These are phyloP conservation scores for Ivindomyrus marchei DNA, from an alignment of 2,113 vertebrate species.

Conservation along the genomic window DNA sequence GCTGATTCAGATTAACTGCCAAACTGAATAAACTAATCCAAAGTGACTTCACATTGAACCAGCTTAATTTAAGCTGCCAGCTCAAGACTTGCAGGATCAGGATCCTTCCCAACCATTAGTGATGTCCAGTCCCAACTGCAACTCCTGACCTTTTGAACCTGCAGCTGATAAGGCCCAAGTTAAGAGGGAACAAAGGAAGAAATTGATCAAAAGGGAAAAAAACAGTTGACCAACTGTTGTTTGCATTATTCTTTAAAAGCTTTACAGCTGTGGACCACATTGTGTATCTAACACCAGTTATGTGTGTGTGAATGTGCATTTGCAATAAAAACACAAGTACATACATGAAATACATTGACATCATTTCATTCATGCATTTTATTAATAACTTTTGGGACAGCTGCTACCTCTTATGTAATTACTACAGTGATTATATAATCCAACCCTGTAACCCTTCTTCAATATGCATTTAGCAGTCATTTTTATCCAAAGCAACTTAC, in stretches of 20 bases:
- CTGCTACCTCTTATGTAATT: background rate
- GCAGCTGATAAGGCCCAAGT: background rate
- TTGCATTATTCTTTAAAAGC: background rate
- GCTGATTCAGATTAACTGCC: background rate
- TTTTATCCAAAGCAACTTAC: background rate
- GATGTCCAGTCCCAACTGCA: background rate
- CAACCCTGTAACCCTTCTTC: background rate
- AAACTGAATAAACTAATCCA: background rate
- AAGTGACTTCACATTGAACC: background rate
- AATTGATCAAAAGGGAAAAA: background rate
- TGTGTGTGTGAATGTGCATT: background rate
- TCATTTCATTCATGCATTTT: background rate
- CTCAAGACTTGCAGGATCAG: background rate
- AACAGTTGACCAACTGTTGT: background rate
- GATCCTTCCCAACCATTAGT: background rate
- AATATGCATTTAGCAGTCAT: background rate
- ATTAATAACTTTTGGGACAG: background rate
- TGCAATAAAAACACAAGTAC: constrained; percentile 19
- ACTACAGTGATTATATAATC: background rate
- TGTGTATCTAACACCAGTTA: constrained; percentile 10
- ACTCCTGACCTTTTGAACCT: background rate
- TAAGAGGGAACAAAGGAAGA: background rate
- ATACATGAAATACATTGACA: constrained; percentile 8
- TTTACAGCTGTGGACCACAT: constrained; percentile 1
- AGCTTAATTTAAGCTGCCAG: background rate